Evolutionary conservation across 2,888 invertebrate genomes (phyloP).

Genomic region (Phoenoteleia sp.): DNA sequence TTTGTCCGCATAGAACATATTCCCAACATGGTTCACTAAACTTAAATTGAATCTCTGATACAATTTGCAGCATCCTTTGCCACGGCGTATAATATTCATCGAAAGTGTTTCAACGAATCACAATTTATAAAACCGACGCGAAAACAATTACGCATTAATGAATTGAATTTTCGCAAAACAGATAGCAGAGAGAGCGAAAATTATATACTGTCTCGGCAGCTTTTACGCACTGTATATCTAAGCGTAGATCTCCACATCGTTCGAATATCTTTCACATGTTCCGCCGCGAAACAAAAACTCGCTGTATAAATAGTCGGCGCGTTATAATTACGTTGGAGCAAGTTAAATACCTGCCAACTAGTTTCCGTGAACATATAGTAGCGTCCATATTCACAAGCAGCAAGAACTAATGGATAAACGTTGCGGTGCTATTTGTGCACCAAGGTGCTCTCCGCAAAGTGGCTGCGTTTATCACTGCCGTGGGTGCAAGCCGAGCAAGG

Average conservation of each 20-base stretch:
- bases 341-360: slow-evolving; percentile 69
- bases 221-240: slow-evolving; percentile 53
- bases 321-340: slow-evolving; percentile 68
- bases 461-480: slow-evolving; percentile 61
- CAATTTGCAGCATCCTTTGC: slow-evolving; percentile 34
- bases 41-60: slow-evolving; percentile 28
- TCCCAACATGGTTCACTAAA: slow-evolving; percentile 6
- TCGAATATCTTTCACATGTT: slow-evolving; percentile 60
- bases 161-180: slow-evolving; percentile 48
- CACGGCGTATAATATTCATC: slow-evolving; percentile 38
- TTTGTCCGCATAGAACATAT: slow-evolving; percentile 8
- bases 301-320: slow-evolving; percentile 64
- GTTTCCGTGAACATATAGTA: slow-evolving; percentile 62
- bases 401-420: slow-evolving; percentile 68
- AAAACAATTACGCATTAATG: slow-evolving; percentile 35
- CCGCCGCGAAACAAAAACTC: slow-evolving; percentile 58
- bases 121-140: slow-evolving; percentile 42
- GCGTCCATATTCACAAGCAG: slow-evolving; percentile 63
- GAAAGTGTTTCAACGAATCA: slow-evolving; percentile 55
- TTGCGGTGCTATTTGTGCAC: slow-evolving; percentile 58
- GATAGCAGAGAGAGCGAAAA: slow-evolving; percentile 39
- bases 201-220: slow-evolving; percentile 46
- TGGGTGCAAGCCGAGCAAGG: slow-evolving; percentile 34
- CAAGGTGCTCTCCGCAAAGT: slow-evolving; percentile 57
- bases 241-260: slow-evolving; percentile 49